These are phyloP conservation scores for Drosophila pseudotalamancana DNA, from an alignment of 2,888 invertebrate species.

Conservation along the genomic window DNA sequence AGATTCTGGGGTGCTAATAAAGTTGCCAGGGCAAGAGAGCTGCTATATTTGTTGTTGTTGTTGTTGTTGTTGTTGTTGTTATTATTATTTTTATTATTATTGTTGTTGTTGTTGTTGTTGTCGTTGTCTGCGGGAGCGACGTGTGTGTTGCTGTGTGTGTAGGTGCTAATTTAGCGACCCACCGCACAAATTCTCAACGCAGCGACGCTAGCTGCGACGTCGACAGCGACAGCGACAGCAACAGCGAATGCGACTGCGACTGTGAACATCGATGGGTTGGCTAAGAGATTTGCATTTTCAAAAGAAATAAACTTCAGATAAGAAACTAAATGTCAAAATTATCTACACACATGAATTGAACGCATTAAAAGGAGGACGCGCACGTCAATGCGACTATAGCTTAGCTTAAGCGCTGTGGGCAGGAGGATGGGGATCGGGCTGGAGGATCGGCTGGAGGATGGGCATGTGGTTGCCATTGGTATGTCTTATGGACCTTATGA, in stretches of 20 bases:
- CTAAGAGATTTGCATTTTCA: constrained; percentile 68
- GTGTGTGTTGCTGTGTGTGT: constrained; percentile 28
- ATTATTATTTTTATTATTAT: too few species aligned
- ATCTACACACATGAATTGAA: constrained; percentile 76
- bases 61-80: not conserved
- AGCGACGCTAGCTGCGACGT: not conserved
- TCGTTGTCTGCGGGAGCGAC: constrained; percentile 16
- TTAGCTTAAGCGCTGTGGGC: not conserved
- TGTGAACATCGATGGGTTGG: constrained; percentile 4
- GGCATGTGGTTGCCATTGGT: not conserved
- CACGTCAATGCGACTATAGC: not conserved
- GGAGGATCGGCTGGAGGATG: not conserved
- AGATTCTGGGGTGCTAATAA: constrained; percentile 66
- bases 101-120: constrained; percentile 16
- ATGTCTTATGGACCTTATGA: constrained; percentile 7
- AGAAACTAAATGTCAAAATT: constrained; percentile 79
- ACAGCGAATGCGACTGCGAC: constrained; percentile 1
- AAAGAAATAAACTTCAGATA: constrained; percentile 78
- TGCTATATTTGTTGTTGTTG: constrained; percentile 10
- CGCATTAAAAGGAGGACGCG: constrained; percentile 56
- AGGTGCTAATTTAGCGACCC: constrained; percentile 72
- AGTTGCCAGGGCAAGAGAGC: constrained; percentile 52
- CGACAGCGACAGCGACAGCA: not conserved
- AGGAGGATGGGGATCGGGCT: not conserved
- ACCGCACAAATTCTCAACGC: constrained; percentile 24